These are phyloP conservation scores for Neodiprion pinetum DNA, from an alignment of 1,140 invertebrate genomes.

Conservation along the genomic window DNA sequence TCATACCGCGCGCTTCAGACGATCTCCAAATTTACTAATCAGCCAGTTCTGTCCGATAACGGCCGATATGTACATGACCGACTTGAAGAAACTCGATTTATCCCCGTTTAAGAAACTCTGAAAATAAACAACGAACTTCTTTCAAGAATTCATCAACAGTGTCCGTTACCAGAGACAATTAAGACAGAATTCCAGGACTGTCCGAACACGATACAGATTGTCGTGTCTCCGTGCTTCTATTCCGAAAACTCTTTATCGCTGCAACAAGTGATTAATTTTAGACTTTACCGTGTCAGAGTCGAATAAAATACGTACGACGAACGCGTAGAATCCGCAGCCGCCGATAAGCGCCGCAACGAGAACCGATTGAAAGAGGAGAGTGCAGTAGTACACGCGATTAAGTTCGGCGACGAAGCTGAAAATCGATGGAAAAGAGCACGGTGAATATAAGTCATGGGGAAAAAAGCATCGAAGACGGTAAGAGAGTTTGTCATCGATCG, in stretches of 20 bases:
- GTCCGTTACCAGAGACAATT: slow-evolving; percentile 34
- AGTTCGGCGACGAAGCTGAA: not conserved
- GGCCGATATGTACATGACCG: not conserved
- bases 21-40: not conserved
- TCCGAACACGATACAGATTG: slow-evolving; percentile 10
- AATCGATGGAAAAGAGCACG: not conserved
- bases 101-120: not conserved
- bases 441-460: not conserved
- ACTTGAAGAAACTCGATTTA: not conserved
- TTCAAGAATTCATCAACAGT: not conserved
- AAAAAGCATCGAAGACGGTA: not conserved
- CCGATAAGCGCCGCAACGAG: not conserved
- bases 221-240: not conserved
- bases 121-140: not conserved
- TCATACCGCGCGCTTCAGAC: not conserved
- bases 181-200: not conserved
- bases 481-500: not conserved
- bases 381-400: not conserved
- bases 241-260: too few species aligned
- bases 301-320: not conserved
- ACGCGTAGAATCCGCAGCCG: not conserved
- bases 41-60: not conserved
- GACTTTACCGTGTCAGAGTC: too few species aligned
- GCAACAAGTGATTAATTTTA: too few species aligned
- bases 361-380: not conserved